A percentile compares a stretch with the other conserved stretches of the same genome.
phyloP scores from a whole-genome alignment of 2,113 vertebrate species.

The Narcine bancroftii region DNA sequence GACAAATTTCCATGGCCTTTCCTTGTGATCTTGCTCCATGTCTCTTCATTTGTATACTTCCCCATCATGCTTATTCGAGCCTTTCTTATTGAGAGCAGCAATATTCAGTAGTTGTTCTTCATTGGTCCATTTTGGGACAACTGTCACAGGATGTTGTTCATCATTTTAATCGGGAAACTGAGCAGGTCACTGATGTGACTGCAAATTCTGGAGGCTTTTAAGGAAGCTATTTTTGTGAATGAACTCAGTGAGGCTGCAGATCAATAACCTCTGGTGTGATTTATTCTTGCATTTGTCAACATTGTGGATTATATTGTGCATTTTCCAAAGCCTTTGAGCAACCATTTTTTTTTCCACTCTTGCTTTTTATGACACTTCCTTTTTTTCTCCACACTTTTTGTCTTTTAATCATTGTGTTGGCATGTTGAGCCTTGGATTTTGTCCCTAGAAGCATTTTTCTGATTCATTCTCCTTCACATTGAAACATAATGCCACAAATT shows the following conservation, averaged over 20 bases:
- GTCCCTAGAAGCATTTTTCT: too few relatives aligned
- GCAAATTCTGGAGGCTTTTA: not conserved
- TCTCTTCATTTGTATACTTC: not conserved
- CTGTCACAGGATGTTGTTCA: not conserved
- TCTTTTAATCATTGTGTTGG: not conserved
- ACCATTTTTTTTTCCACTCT: not conserved
- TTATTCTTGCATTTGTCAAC: not conserved
- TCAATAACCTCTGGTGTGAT: not conserved
- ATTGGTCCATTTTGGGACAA: too few relatives aligned
- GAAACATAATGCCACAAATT: too few relatives aligned
- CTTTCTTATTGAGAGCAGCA: not conserved
- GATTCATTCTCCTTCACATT: too few relatives aligned
- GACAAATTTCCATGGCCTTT: not conserved
- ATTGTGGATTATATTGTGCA: not conserved
- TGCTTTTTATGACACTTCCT: not conserved
- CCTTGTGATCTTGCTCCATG: not conserved
- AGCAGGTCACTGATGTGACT: not conserved
- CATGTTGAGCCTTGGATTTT: too few relatives aligned
- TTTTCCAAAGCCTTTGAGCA: not conserved
- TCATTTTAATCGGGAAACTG: not conserved
- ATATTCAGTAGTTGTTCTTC: not conserved
- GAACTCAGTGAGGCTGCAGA: not conserved
- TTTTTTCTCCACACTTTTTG: not conserved
- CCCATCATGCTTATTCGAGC: not conserved
- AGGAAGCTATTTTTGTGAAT: not conserved